Evolutionary conservation across 2,113 vertebrate genomes (phyloP).

Genomic region (Struthio camelus): DNA sequence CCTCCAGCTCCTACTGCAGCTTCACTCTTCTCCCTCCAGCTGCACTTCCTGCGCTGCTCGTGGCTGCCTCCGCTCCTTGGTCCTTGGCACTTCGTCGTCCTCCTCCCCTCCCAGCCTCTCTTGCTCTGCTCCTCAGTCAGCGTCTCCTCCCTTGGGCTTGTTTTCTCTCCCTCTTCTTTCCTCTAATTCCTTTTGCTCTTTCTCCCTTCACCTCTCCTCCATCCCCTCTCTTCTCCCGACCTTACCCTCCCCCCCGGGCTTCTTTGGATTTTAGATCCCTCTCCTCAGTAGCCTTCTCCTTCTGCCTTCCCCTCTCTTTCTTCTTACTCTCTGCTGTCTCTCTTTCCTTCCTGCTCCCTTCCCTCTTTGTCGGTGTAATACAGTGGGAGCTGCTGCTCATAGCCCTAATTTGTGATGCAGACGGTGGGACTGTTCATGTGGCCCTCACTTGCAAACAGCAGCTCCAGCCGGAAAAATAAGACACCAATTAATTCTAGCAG

Average conservation of each 20-base stretch:
- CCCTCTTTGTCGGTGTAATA: neutral
- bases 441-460: constrained; percentile 12
- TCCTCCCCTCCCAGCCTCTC: neutral
- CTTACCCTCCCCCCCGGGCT: neutral
- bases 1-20: neutral
- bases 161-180: neutral
- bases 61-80: too few relatives aligned
- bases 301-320: neutral
- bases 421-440: neutral
- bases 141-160: neutral
- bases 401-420: neutral
- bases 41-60: neutral
- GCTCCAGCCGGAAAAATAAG: constrained; percentile 36
- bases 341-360: neutral
- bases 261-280: neutral
- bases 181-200: neutral
- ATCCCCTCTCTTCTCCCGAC: neutral
- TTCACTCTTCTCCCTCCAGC: neutral
- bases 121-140: neutral
- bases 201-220: neutral
- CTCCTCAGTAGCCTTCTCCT: neutral
- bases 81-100: neutral
- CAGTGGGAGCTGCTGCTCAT: neutral
- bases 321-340: neutral
- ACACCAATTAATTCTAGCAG: constrained; percentile 31